Percentiles rank a stretch among this genome's conserved stretches.
phyloP scores from a whole-genome alignment of 2,113 vertebrate species.

The Agelaius phoeniceus region DNA sequence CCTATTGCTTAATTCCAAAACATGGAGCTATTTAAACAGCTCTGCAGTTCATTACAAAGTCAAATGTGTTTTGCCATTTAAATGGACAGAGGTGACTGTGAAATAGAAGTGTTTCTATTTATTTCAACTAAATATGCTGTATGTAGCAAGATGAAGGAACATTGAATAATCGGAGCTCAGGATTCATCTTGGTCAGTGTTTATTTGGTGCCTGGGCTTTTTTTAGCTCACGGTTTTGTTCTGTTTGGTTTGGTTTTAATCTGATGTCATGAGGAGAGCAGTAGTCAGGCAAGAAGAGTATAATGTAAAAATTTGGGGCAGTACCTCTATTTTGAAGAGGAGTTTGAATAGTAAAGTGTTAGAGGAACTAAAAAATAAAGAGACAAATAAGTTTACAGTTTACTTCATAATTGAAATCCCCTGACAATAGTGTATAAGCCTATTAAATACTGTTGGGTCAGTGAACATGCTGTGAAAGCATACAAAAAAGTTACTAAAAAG shows the following conservation, averaged over 20 bases:
- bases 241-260: neutral
- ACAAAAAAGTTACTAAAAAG: neutral
- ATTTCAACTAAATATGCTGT: neutral
- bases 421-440: neutral
- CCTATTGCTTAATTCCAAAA: conserved; percentile 39
- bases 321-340: neutral
- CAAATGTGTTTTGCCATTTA: conserved; percentile 27
- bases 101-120: neutral
- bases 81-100: conserved; percentile 6
- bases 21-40: conserved; percentile 18
- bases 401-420: conserved; percentile 12
- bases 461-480: neutral
- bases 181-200: neutral
- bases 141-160: neutral
- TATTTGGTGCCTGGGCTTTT: neutral
- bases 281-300: neutral
- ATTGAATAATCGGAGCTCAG: neutral
- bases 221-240: neutral
- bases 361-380: neutral
- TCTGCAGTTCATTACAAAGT: conserved; percentile 39
- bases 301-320: neutral
- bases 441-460: neutral
- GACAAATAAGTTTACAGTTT: neutral
- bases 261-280: neutral
- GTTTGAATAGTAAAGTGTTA: neutral